Evolutionary conservation across 1,140 invertebrate genomes (phyloP).

Genomic region (Diprion similis): DNA sequence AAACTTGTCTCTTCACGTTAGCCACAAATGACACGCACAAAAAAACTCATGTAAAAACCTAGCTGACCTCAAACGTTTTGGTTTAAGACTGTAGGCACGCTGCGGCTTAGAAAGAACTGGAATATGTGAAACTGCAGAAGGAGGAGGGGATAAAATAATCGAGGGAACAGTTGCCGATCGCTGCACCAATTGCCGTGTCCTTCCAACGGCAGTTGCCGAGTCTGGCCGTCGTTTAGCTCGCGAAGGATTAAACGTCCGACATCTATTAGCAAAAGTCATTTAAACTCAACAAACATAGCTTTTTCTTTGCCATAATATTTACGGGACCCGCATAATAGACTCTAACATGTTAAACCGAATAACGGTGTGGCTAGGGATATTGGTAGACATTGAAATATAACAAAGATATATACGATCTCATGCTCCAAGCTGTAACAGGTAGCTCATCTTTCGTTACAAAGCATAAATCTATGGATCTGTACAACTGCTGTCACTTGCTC

Average conservation of each 20-base stretch:
- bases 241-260: slow-evolving; percentile 59
- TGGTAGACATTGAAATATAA: not conserved
- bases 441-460: too few species aligned
- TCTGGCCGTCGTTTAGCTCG: slow-evolving; percentile 48
- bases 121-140: slow-evolving; percentile 41
- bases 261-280: slow-evolving; percentile 50
- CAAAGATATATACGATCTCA: not conserved
- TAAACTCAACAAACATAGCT: not conserved
- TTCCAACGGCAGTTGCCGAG: slow-evolving; percentile 42
- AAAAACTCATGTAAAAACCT: slow-evolving; percentile 35
- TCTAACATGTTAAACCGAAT: not conserved
- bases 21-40: slow-evolving; percentile 44
- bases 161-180: slow-evolving; percentile 54
- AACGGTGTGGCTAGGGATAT: not conserved
- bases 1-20: slow-evolving; percentile 32
- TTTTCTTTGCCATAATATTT: not conserved
- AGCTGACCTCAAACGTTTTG: slow-evolving; percentile 59
- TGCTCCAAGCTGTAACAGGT: not conserved
- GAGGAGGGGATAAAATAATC: slow-evolving; percentile 39
- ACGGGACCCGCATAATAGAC: not conserved
- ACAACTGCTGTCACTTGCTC: not conserved
- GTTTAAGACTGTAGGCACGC: slow-evolving; percentile 58
- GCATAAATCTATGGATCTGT: not conserved
- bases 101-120: slow-evolving; percentile 52
- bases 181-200: slow-evolving; percentile 52